Conservation (phyloP, 2,797 vertebrate species). For the Micromesistius poutassou region DNA sequence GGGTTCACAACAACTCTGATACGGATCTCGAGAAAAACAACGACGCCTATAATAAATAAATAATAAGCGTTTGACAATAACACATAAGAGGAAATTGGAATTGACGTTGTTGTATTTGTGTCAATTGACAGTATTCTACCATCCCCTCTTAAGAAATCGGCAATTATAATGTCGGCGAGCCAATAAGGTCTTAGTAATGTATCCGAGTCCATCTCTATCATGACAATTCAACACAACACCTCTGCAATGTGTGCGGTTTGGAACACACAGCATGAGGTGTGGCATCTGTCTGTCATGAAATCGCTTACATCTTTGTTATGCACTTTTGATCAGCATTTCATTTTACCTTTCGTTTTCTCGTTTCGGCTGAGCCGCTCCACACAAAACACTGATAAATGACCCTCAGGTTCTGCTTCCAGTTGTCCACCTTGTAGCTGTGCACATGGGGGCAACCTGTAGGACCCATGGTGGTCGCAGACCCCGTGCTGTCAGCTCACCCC, state of each 20-base stretch:
- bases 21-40: too few species aligned
- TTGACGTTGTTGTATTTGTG: background rate
- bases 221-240: background rate
- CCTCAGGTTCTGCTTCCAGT: conserved; percentile 97
- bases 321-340: too few species aligned
- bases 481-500: conserved; percentile 40
- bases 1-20: too few species aligned
- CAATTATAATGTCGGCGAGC: background rate
- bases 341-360: conserved; percentile 91
- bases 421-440: conserved; percentile 97
- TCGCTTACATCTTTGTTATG: background rate
- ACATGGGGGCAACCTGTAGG: conserved; percentile 96
- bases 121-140: background rate
- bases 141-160: background rate
- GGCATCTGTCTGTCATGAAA: conserved; percentile 17
- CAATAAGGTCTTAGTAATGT: background rate
- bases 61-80: too few species aligned
- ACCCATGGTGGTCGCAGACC: conserved; percentile 72
- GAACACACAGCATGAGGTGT: background rate
- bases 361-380: conserved; percentile 93
- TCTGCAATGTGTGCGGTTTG: background rate
- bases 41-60: too few species aligned
- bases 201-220: background rate
- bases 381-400: conserved; percentile 99
- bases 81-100: background rate